These are phyloP conservation scores for Oryzias woworae DNA, from an alignment of 2,113 vertebrate genomes.

Conservation along the genomic window DNA sequence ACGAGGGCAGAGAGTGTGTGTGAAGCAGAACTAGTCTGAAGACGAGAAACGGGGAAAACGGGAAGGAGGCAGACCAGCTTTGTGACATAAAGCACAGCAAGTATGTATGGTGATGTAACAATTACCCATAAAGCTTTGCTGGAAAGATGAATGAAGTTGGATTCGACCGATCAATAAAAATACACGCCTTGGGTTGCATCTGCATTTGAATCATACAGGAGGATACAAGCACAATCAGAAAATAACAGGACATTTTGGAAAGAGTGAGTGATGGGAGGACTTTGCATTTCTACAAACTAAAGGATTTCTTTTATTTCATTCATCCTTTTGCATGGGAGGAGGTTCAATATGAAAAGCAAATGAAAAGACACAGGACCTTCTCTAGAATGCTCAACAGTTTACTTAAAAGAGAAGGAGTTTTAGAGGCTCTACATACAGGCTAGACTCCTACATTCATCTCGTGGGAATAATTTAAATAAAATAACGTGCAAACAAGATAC, in stretches of 20 bases:
- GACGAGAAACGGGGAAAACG: slow-evolving; percentile 13
- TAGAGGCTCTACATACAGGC: too few species aligned
- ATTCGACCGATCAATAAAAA: slow-evolving; percentile 52
- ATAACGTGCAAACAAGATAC: too few species aligned
- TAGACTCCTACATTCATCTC: too few species aligned
- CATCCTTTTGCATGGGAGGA: too few species aligned
- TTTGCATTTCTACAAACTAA: neutral
- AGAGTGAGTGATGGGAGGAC: neutral
- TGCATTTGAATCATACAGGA: slow-evolving; percentile 38
- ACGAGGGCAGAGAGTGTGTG: slow-evolving; percentile 5
- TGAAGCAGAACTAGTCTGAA: slow-evolving; percentile 14
- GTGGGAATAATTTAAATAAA: too few species aligned
- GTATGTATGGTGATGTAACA: slow-evolving; percentile 54
- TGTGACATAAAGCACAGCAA: slow-evolving; percentile 36
- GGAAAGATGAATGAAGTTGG: slow-evolving; percentile 68
- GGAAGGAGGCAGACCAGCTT: too few species aligned
- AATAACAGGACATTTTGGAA: neutral
- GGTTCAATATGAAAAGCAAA: too few species aligned
- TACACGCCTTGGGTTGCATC: slow-evolving; percentile 30
- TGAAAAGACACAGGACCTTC: too few species aligned
- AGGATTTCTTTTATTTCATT: too few species aligned
- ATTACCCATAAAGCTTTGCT: slow-evolving; percentile 66
- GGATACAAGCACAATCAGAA: neutral
- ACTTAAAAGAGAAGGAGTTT: too few species aligned
- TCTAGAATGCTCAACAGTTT: too few species aligned